These are phyloP conservation scores for Nothura maculosa DNA, from an alignment of 2,797 vertebrate species.

Conservation along the genomic window DNA sequence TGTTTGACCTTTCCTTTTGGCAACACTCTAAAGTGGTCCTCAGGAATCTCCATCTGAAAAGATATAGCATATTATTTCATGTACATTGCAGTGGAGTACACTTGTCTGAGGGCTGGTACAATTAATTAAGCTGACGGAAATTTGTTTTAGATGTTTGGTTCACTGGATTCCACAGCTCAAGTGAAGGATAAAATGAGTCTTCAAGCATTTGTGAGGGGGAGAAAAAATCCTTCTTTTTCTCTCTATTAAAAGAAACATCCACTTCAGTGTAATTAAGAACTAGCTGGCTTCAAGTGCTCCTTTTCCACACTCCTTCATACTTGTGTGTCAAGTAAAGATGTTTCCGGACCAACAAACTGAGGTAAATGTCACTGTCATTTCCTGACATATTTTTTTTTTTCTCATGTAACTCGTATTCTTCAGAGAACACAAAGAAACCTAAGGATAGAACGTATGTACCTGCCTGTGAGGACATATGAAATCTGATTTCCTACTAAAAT, in stretches of 20 bases:
- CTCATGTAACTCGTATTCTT: background rate
- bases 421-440: constrained; percentile 8
- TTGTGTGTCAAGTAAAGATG: background rate
- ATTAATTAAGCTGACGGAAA: constrained; percentile 41
- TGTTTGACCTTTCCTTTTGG: background rate
- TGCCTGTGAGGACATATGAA: background rate
- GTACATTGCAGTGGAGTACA: background rate
- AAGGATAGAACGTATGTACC: background rate
- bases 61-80: background rate
- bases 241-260: background rate
- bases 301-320: background rate
- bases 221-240: background rate
- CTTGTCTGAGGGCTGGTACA: background rate
- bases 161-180: background rate
- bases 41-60: background rate
- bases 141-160: background rate
- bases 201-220: background rate
- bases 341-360: background rate
- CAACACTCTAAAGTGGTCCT: background rate
- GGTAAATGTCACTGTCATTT: background rate
- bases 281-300: background rate
- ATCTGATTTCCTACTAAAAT: constrained; percentile 19
- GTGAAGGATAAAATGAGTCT: constrained; percentile 12
- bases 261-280: background rate
- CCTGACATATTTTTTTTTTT: background rate